phyloP scores from a whole-genome alignment of 2,113 vertebrate genomes.

The Trachemys scripta region DNA sequence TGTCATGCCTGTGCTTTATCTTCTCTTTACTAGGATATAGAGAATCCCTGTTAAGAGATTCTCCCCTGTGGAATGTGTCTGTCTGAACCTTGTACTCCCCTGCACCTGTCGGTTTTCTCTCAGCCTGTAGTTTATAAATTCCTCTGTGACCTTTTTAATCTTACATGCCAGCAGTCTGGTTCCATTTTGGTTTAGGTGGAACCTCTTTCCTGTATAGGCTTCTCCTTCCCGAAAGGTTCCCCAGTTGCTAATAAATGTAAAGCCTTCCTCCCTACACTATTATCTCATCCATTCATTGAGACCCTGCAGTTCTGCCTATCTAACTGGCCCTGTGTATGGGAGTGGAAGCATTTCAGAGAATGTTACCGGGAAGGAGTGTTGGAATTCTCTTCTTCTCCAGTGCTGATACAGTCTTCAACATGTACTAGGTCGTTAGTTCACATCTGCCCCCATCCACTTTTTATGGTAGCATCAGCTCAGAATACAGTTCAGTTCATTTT shows the following conservation, averaged over 20 bases:
- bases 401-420: neutral
- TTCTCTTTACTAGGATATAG: too few relatives aligned
- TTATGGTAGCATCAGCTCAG: neutral
- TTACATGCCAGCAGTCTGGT: neutral
- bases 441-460: neutral
- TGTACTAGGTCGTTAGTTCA: fast-evolving
- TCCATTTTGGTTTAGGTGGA: too few relatives aligned
- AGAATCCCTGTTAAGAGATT: neutral
- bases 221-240: too few relatives aligned
- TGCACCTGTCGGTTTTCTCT: neutral
- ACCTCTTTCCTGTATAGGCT: too few relatives aligned
- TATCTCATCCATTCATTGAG: too few relatives aligned
- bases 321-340: too few relatives aligned
- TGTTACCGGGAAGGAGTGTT: neutral
- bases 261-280: too few relatives aligned
- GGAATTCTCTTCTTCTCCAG: fast-evolving
- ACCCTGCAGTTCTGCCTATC: too few relatives aligned
- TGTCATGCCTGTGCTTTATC: too few relatives aligned
- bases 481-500: conserved; percentile 9
- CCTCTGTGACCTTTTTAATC: neutral
- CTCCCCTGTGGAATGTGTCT: neutral
- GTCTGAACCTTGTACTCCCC: neutral
- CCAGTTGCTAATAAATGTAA: too few relatives aligned
- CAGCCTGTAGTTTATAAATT: neutral
- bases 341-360: too few relatives aligned